Base-by-base conservation (phyloP, 2,888 invertebrate genomes). In the Drosophila limbata region DNA sequence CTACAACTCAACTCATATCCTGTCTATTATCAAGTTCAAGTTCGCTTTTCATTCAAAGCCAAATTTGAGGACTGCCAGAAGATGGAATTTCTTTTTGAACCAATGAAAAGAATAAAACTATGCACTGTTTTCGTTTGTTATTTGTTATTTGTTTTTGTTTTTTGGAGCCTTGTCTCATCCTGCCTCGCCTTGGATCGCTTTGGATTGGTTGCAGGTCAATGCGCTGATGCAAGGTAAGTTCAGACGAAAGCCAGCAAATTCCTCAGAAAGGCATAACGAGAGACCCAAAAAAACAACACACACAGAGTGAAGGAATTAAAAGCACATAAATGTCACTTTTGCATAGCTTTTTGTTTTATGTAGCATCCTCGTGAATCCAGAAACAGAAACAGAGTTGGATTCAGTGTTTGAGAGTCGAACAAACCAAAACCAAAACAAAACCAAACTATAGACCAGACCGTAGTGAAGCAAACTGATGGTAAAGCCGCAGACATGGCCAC, bases 271-370 rank as follows among this genome's bases (percentile, higher is more conserved):
- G 66, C 70, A 73, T 77, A 85, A 69, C 72, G 73, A 68, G 52
- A 57, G 40, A 40, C 48, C 64, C 53, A 69, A 52, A 39, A 31
- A 37, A 25, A 25, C 25, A 25, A 42, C 45, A 60, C 17, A 45
- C 17, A 65, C 17, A 59, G 40, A n/a, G 25, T 40, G 44, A 69
- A 77, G 79, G 84, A 83, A 84, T 84, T 88, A 84, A 84, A 88
- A 88, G 79, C 85, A 88, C 83, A 88, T 84, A 88, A 85, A 85
- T 88, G 86, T 88, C 84, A 85, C 81, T 85, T 85, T 81, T 68
- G 77, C 74, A 84, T 72, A 81, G 74, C 86, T 73, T 84, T 88
- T 88, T 88, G 83, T 85, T 85, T 85, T 85, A 85, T 85, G 85
- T 74, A 80, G 76, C 79, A 81, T 81, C 80, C 82, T 82, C 77